Conservation (phyloP, 2,113 vertebrate species). For the Cepphus grylle region DNA sequence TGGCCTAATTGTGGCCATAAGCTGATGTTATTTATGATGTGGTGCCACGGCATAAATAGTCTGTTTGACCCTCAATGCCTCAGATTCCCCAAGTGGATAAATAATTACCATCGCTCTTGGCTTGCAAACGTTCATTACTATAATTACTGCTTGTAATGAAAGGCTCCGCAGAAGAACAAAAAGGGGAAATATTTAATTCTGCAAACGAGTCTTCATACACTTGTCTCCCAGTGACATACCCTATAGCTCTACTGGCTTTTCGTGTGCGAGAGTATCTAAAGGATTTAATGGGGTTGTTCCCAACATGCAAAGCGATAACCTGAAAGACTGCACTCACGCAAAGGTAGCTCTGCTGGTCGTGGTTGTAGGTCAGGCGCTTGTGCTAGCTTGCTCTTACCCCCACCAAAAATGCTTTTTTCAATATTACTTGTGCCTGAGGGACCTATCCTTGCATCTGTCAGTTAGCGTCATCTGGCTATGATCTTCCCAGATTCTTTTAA, state of each 20-base stretch:
- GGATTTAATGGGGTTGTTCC: not conserved
- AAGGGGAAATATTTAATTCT: not conserved
- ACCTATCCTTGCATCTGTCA: not conserved
- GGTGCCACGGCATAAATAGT: not conserved
- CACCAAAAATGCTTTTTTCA: not conserved
- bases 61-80: not conserved
- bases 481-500: not conserved
- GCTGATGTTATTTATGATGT: not conserved
- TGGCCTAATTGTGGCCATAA: not conserved
- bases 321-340: not conserved
- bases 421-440: not conserved
- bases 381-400: not conserved
- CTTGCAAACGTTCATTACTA: not conserved
- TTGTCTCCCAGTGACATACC: not conserved
- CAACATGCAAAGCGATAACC: not conserved
- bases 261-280: not conserved
- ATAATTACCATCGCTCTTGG: not conserved
- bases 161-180: not conserved
- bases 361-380: not conserved
- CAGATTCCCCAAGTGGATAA: not conserved
- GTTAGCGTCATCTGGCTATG: not conserved
- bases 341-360: not conserved
- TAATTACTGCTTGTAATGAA: not conserved
- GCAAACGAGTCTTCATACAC: not conserved
- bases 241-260: not conserved